A percentile compares a stretch with the other conserved stretches of the same genome.
These are phyloP conservation scores for Diplogasteroides magnus DNA, from an alignment of 1,140 invertebrate genomes.

Conservation along the genomic window DNA sequence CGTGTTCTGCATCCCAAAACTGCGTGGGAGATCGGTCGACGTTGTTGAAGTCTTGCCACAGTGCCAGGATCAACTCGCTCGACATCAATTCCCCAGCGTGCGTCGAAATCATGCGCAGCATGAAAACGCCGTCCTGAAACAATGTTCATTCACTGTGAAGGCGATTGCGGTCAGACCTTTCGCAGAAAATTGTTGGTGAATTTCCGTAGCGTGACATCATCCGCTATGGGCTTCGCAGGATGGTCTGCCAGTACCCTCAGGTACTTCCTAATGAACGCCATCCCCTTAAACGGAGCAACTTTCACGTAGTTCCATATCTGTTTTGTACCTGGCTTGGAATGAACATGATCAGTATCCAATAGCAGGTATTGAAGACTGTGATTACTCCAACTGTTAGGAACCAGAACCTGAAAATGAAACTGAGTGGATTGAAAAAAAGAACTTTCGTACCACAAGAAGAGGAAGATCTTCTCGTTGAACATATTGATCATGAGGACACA, in stretches of 20 bases:
- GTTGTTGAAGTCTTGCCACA: constrained; percentile 56
- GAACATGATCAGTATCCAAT: constrained; percentile 55
- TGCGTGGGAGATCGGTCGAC: constrained; percentile 49
- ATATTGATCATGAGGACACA: constrained; percentile 55
- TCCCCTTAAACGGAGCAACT: constrained; percentile 37
- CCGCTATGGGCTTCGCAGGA: constrained; percentile 49
- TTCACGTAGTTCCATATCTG: background rate
- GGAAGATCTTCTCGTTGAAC: constrained; percentile 55
- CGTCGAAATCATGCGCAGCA: constrained; percentile 49
- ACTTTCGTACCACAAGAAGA: constrained; percentile 46
- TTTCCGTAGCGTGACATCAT: constrained; percentile 50
- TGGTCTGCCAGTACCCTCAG: constrained; percentile 54
- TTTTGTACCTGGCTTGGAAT: constrained; percentile 46
- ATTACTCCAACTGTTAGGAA: constrained; percentile 52
- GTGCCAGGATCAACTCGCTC: constrained; percentile 50
- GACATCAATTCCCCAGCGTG: constrained; percentile 54
- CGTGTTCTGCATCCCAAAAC: constrained; percentile 47
- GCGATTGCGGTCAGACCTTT: constrained; percentile 33
- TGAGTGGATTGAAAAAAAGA: background rate
- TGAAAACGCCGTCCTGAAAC: constrained; percentile 41
- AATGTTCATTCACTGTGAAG: background rate
- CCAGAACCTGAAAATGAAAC: constrained; percentile 40
- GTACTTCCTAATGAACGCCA: constrained; percentile 52
- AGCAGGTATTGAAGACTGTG: constrained; percentile 49
- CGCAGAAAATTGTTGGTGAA: constrained; percentile 54